Evolutionary conservation across 2,113 vertebrate species (phyloP).

Genomic region (Eurystomus gularis): DNA sequence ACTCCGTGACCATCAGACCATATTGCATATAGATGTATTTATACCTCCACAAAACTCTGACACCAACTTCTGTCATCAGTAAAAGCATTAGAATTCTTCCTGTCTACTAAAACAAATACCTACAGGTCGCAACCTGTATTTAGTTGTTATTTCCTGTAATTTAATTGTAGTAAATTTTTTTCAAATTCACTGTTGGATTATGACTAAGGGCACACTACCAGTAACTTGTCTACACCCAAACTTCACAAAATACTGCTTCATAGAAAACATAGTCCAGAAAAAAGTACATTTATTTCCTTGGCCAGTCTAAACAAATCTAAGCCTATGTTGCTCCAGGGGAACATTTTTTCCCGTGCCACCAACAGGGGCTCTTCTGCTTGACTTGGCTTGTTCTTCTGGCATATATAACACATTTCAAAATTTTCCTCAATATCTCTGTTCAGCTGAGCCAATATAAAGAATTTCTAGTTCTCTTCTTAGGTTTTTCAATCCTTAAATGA

Average conservation of each 20-base stretch:
- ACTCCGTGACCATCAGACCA: neutral
- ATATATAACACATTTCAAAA: neutral
- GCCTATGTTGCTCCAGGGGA: neutral
- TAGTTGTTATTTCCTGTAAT: neutral
- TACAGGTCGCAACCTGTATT: neutral
- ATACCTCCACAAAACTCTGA: neutral
- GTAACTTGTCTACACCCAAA: neutral
- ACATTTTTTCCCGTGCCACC: slow-evolving; percentile 5
- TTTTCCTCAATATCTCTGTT: neutral
- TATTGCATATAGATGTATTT: neutral
- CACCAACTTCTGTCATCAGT: neutral
- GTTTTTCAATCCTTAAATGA: slow-evolving; percentile 19
- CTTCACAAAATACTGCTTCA: neutral
- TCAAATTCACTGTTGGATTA: neutral
- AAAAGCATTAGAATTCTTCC: neutral
- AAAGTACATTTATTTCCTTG: neutral
- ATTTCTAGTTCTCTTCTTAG: slow-evolving; percentile 1
- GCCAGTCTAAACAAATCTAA: slow-evolving; percentile 32
- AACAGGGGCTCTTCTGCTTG: neutral
- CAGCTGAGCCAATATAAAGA: slow-evolving; percentile 39
- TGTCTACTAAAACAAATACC: neutral
- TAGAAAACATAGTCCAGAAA: neutral
- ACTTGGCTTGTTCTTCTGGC: slow-evolving; percentile 44
- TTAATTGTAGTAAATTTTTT: neutral
- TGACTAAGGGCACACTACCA: neutral